These are phyloP conservation scores for Endomychus coccineus DNA, from an alignment of 2,888 invertebrate species.

Conservation along the genomic window DNA sequence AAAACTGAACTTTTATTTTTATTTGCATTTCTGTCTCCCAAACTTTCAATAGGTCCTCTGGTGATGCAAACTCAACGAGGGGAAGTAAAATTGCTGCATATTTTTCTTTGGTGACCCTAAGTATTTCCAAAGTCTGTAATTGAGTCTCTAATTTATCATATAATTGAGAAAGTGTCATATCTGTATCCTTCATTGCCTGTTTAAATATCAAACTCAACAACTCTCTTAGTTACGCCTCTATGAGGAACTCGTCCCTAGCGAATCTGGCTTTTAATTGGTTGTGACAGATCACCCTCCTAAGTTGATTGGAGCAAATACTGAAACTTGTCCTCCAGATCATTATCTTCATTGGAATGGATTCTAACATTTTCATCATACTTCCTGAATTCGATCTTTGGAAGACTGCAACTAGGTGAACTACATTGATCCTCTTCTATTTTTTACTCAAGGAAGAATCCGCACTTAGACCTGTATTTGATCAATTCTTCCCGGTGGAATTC, in stretches of 20 bases:
- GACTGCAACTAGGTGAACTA: too few species aligned
- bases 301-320: too few species aligned
- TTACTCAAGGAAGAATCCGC: too few species aligned
- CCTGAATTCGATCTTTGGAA: too few species aligned
- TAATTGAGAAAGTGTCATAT: too few species aligned
- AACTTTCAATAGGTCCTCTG: slow-evolving; percentile 22
- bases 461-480: too few species aligned
- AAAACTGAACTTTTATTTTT: not conserved
- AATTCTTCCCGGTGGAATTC: too few species aligned
- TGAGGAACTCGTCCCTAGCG: slow-evolving; percentile 4
- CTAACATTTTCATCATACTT: too few species aligned
- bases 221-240: slow-evolving; percentile 5
- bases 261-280: slow-evolving; percentile 9
- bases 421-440: too few species aligned
- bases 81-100: slow-evolving; percentile 8
- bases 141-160: slow-evolving; percentile 7
- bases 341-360: not conserved
- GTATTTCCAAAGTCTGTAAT: slow-evolving; percentile 6
- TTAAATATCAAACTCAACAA: slow-evolving; percentile 3
- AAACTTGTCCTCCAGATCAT: not conserved
- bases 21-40: slow-evolving; percentile 1
- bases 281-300: too few species aligned
- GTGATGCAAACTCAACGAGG: slow-evolving; percentile 8
- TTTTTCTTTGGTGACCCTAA: slow-evolving; percentile 6
- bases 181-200: not conserved